Conservation (phyloP, 2,113 vertebrate genomes). For the Pungitius pungitius region DNA sequence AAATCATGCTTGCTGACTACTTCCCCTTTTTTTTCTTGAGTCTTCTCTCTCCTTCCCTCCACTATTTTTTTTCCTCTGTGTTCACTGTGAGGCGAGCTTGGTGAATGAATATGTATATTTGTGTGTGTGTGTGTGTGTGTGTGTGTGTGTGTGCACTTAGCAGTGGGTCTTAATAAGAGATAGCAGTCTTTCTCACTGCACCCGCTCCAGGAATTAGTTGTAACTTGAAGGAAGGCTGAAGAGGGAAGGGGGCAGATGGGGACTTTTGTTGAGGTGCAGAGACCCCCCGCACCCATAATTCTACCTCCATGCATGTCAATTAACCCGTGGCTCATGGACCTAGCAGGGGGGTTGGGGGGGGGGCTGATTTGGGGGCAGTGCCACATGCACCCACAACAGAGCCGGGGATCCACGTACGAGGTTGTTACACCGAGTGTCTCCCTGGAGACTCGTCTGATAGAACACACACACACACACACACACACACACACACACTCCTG, state of each 20-base stretch:
- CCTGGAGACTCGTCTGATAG: conserved; percentile 56
- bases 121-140: conserved; percentile 21
- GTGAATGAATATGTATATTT: conserved; percentile 50
- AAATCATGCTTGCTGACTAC: conserved; percentile 93
- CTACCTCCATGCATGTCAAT: conserved; percentile 95
- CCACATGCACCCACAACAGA: conserved; percentile 60
- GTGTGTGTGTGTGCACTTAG: conserved; percentile 46
- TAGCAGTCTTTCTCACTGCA: conserved; percentile 87
- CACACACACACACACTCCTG: conserved; percentile 30
- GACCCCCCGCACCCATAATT: conserved; percentile 93
- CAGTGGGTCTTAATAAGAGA: conserved; percentile 84
- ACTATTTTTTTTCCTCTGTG: conserved; percentile 70
- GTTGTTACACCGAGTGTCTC: conserved; percentile 66
- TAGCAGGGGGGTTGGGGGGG: conserved; percentile 67
- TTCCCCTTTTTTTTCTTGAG: conserved; percentile 73
- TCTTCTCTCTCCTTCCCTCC: conserved; percentile 61
- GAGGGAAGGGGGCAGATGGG: conserved; percentile 37
- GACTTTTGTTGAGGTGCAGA: conserved; percentile 92
- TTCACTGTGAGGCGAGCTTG: conserved; percentile 75
- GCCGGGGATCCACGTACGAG: conserved; percentile 54
- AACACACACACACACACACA: conserved; percentile 23
- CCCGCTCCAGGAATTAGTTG: conserved; percentile 91
- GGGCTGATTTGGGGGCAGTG: conserved; percentile 61
- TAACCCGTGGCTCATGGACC: conserved; percentile 84
- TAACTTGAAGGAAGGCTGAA: conserved; percentile 89